Evolutionary conservation across 2,888 invertebrate species (phyloP), one percentile per base, ranked within the genome.

Genomic region (Eugnorisma glareosa): DNA sequence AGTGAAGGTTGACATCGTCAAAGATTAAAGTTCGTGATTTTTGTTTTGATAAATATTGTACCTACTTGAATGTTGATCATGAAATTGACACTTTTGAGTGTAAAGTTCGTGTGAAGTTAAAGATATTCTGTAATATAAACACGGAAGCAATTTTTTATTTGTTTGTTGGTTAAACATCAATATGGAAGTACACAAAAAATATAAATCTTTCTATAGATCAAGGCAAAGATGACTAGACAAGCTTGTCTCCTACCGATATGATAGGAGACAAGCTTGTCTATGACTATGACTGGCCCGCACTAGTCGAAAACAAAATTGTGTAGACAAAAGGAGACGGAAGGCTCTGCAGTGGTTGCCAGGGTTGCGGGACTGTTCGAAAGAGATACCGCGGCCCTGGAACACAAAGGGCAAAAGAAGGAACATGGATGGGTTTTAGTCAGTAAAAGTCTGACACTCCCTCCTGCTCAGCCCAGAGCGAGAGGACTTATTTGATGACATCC

Each of bases 1-100:
- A 71, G 59, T 71, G 79, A 83, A 89, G 89, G 86, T 80, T 76
- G 81, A 70, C 45, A 75, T 81, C 67, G 76, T 81, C 85, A 86
- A 81, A 86, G 82, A 84, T 75, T 79, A 81, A 75, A 77, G 73
- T 75, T 79, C 75, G 71, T 77, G 8, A 43, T 61, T 85, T 82
- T 75, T 79, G 66, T 84, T 83, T 78, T 78, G 73, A 77, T 73
- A 66, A 64, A 57, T 40, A 40, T 73, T 73, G 66, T 82, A 64
- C 40, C 43, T 64, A 82, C 67, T 82, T 77, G 63, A 79, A 48
- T 54, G n/a, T 8, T 70, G n/a, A 45, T 61, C 11, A 18, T 45
- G 15, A 21, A 59, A 15, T 45, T 72, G 73, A 57, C 54, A 40
- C 18, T 64, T 66, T 48, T 24, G 35, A 72, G 54, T 13, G 18